Evolutionary conservation across 2,113 vertebrate genomes (phyloP).

Genomic region (Trogon surrucura): DNA sequence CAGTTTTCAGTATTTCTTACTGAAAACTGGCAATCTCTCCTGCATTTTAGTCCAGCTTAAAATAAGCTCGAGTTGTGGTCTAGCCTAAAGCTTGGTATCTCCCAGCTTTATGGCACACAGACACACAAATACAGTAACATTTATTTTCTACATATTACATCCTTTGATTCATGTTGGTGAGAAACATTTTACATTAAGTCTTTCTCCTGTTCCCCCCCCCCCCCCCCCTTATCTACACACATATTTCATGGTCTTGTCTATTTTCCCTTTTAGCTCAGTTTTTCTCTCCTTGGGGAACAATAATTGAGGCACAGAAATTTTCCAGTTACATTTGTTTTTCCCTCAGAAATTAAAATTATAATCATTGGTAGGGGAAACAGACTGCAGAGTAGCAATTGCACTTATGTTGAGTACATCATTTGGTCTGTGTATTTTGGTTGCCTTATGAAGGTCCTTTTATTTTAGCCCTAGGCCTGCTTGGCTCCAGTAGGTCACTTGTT

Average conservation of each 20-base stretch:
- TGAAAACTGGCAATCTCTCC: background rate
- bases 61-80: background rate
- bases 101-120: background rate
- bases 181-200: background rate
- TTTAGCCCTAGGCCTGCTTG: constrained; percentile 51
- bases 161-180: background rate
- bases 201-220: background rate
- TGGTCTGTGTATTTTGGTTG: constrained; percentile 52
- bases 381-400: background rate
- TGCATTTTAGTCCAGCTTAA: background rate
- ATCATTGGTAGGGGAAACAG: background rate
- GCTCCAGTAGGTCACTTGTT: constrained; percentile 62
- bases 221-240: background rate
- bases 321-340: constrained; percentile 34
- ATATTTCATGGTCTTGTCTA: background rate
- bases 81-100: background rate
- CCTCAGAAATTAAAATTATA: constrained; percentile 35
- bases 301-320: background rate
- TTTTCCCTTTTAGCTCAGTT: background rate
- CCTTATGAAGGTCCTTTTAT: constrained; percentile 51
- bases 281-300: constrained; percentile 17
- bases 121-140: background rate
- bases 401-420: constrained; percentile 24
- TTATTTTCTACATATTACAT: background rate
- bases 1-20: background rate